Conservation (phyloP, 2,888 invertebrate species). For the Neria commutata region DNA sequence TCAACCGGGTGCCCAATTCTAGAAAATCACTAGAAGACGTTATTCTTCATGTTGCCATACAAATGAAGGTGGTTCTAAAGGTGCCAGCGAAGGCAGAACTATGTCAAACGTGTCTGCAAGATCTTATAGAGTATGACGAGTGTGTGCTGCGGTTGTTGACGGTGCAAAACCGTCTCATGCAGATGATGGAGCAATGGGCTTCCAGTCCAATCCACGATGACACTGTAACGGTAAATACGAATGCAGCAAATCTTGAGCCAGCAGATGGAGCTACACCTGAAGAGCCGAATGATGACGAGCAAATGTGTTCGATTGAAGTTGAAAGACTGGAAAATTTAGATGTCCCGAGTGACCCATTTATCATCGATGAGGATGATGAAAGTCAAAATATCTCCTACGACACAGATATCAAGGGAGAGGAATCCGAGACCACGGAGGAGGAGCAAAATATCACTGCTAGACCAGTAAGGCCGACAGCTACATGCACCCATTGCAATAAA, state of each 20-base stretch:
- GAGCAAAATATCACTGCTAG: background rate
- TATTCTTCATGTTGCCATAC: too few relatives aligned
- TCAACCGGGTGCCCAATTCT: too few relatives aligned
- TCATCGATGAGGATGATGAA: conserved; percentile 16
- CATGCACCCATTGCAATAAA: background rate
- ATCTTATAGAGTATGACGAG: conserved; percentile 35
- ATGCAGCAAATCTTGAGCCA: background rate
- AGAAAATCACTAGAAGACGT: too few relatives aligned
- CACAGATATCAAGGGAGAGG: background rate
- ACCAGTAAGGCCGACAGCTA: background rate
- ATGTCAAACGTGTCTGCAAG: conserved; percentile 35
- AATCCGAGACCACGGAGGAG: conserved; percentile 9
- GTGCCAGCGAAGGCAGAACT: too few relatives aligned
- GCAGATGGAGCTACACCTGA: background rate
- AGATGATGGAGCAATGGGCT: conserved; percentile 24
- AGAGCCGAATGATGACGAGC: too few relatives aligned
- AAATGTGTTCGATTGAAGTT: background rate
- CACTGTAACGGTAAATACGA: background rate
- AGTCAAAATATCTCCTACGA: too few relatives aligned
- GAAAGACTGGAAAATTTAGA: background rate
- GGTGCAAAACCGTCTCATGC: conserved; percentile 32
- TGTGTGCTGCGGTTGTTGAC: conserved; percentile 34
- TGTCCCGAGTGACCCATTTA: background rate
- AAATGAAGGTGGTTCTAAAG: too few relatives aligned
- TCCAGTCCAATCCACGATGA: background rate